Conservation (phyloP, 37 sponge, comb jelly and placozoan genomes). For the Tethya wilhelma region DNA sequence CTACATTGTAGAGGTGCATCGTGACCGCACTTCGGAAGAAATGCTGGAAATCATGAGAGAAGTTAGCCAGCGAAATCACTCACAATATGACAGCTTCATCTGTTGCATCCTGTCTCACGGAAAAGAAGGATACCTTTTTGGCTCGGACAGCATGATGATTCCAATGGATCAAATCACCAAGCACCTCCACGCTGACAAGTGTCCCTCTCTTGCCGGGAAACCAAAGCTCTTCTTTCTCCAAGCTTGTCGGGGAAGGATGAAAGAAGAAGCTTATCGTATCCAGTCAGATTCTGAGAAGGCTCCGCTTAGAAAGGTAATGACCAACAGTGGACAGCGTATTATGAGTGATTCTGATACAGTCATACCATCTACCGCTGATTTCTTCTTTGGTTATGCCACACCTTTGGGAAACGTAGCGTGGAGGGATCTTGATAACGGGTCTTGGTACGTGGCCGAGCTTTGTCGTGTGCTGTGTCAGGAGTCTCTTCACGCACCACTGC, state of each 20-base stretch:
- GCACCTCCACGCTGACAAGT: constrained; percentile 35
- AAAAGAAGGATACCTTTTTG: constrained; percentile 57
- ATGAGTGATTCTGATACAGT: constrained; percentile 20
- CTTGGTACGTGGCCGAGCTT: constrained; percentile 57
- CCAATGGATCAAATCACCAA: constrained; percentile 26
- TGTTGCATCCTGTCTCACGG: constrained; percentile 92
- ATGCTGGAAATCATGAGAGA: constrained; percentile 50
- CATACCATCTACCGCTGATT: constrained; percentile 57
- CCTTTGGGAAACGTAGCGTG: constrained; percentile 32
- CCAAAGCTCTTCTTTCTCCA: constrained; percentile 93
- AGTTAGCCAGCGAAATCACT: constrained; percentile 35
- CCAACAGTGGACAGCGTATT: neutral
- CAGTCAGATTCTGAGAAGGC: neutral
- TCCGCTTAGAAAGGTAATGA: neutral
- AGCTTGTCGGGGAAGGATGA: constrained; percentile 82
- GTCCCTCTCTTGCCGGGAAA: constrained; percentile 55
- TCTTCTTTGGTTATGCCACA: constrained; percentile 58
- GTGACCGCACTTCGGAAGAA: no score
- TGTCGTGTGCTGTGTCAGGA: constrained; percentile 19
- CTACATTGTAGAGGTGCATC: no score
- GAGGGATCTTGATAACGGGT: constrained; percentile 48
- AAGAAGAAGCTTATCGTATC: constrained; percentile 30
- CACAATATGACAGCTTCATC: constrained; percentile 75
- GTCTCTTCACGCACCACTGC: constrained; percentile 5
- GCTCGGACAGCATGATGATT: constrained; percentile 71